Conservation (phyloP, 2,888 invertebrate genomes). For the Epirrhoe alternata region DNA sequence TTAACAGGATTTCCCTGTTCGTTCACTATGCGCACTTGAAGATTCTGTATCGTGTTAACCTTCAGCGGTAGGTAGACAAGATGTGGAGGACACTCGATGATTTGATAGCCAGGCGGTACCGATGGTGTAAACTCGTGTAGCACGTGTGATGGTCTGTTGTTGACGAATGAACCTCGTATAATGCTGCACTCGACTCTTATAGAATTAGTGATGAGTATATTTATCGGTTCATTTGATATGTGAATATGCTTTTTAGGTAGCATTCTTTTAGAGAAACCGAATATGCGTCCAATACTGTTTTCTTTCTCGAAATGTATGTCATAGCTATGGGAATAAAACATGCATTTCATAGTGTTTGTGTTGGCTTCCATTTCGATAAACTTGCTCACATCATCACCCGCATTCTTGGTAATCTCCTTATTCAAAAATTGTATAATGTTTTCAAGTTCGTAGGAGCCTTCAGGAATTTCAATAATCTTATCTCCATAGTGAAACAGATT, state of each 20-base stretch:
- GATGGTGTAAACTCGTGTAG: slow-evolving; percentile 23
- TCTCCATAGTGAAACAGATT: slow-evolving; percentile 12
- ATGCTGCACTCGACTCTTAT: slow-evolving; percentile 37
- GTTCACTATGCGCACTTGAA: slow-evolving; percentile 3
- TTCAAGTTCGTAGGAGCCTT: slow-evolving; percentile 3
- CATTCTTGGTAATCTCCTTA: too few relatives aligned
- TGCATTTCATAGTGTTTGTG: slow-evolving; percentile 8
- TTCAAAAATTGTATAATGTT: slow-evolving; percentile 1
- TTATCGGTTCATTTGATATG: slow-evolving; percentile 4
- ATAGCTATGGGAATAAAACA: slow-evolving; percentile 4
- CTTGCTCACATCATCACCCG: not conserved
- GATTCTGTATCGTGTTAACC: not conserved
- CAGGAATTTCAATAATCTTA: slow-evolving; percentile 5
- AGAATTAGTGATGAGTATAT: slow-evolving; percentile 30
- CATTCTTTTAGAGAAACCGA: slow-evolving; percentile 3
- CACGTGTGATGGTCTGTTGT: slow-evolving; percentile 26
- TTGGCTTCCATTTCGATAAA: slow-evolving; percentile 1
- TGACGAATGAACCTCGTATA: slow-evolving; percentile 32
- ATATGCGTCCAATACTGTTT: not conserved
- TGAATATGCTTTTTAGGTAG: not conserved
- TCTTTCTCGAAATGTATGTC: slow-evolving; percentile 8
- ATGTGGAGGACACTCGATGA: slow-evolving; percentile 9
- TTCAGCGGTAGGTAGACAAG: slow-evolving; percentile 3
- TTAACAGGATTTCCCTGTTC: not conserved
- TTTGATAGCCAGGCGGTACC: slow-evolving; percentile 27